Percentiles rank a stretch among this genome's conserved stretches.
Conservation (phyloP, 2,113 vertebrate genomes). For the Cyprinodon brontotheroides region DNA sequence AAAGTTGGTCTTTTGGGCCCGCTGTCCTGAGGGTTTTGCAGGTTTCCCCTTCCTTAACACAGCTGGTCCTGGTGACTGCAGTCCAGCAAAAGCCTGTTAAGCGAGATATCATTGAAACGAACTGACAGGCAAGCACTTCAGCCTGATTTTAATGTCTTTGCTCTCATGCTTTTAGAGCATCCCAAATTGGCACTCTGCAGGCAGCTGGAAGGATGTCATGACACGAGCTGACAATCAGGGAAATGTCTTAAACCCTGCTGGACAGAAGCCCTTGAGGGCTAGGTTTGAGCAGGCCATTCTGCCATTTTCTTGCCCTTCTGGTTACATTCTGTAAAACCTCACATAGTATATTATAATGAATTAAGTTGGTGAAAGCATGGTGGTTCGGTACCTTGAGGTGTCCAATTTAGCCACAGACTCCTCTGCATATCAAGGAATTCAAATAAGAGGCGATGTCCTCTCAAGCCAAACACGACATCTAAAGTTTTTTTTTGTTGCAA, state of each 20-base stretch:
- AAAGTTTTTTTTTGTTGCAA: background rate
- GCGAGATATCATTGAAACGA: constrained; percentile 4
- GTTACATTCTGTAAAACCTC: background rate
- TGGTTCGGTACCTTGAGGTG: background rate
- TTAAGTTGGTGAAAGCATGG: background rate
- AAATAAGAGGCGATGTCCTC: background rate
- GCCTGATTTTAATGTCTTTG: background rate
- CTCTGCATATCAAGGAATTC: background rate
- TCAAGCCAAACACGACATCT: background rate
- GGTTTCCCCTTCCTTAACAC: too few relatives aligned
- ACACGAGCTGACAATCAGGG: background rate
- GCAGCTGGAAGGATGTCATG: constrained; percentile 10
- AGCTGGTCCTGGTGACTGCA: too few relatives aligned
- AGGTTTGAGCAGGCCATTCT: too few relatives aligned
- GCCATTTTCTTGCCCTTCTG: too few relatives aligned
- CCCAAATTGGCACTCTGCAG: constrained; percentile 3
- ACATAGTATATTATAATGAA: background rate
- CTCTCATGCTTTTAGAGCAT: constrained; percentile 7
- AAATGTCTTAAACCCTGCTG: too few relatives aligned
- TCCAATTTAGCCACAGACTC: background rate
- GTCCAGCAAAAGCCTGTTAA: background rate
- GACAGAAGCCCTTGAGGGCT: too few relatives aligned
- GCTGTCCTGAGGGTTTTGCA: too few relatives aligned
- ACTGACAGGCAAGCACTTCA: constrained; percentile 2
- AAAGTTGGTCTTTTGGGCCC: too few relatives aligned